Evolutionary conservation across 2,888 invertebrate species (phyloP).

Genomic region (Drosophila pseudotalamancana): DNA sequence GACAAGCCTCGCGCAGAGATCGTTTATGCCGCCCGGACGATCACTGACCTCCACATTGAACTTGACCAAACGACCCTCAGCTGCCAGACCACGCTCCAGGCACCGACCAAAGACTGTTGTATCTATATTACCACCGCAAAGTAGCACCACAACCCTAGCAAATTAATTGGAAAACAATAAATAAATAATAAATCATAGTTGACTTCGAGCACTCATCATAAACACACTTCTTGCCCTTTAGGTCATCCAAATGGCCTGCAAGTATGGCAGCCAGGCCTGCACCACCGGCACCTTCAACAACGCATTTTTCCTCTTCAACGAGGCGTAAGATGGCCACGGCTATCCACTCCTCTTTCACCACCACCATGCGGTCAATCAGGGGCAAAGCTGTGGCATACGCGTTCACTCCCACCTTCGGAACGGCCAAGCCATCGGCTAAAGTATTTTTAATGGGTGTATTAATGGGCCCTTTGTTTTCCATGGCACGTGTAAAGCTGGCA

Average conservation of each 20-base stretch:
- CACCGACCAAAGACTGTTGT: slow-evolving; percentile 95
- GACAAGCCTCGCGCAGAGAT: slow-evolving; percentile 91
- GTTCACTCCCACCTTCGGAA: slow-evolving; percentile 94
- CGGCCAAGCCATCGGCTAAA: slow-evolving; percentile 94
- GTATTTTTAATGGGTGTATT: slow-evolving; percentile 89
- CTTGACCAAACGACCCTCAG: slow-evolving; percentile 91
- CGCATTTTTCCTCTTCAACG: slow-evolving; percentile 93
- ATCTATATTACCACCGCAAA: slow-evolving; percentile 96
- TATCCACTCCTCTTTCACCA: slow-evolving; percentile 93
- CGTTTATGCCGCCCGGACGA: slow-evolving; percentile 93
- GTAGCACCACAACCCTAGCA: slow-evolving; percentile 91
- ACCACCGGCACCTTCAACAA: slow-evolving; percentile 96
- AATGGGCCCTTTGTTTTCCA: slow-evolving; percentile 89
- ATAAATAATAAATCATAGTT: neutral
- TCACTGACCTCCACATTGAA: slow-evolving; percentile 93
- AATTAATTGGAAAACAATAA: neutral
- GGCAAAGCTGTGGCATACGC: slow-evolving; percentile 90
- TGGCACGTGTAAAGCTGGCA: slow-evolving; percentile 92
- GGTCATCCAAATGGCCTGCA: slow-evolving; percentile 91
- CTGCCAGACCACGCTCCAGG: slow-evolving; percentile 94
- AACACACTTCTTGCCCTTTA: slow-evolving; percentile 90
- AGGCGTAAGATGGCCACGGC: slow-evolving; percentile 92
- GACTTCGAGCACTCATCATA: accelerated
- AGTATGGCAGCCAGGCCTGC: slow-evolving; percentile 93
- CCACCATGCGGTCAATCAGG: slow-evolving; percentile 91